These are phyloP conservation scores for Holocentrus rufus DNA, from an alignment of 2,797 vertebrate species.

Conservation along the genomic window DNA sequence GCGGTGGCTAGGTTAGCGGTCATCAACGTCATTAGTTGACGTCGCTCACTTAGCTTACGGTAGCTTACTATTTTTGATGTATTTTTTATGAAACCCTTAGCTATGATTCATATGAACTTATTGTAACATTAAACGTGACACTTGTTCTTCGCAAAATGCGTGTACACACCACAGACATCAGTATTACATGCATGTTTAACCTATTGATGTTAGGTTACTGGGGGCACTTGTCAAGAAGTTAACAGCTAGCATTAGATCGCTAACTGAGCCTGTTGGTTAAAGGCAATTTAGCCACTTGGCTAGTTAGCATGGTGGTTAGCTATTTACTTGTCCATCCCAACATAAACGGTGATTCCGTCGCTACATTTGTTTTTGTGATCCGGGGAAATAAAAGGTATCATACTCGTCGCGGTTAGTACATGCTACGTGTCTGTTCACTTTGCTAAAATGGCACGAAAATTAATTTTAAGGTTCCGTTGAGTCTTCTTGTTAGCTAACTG, in stretches of 20 bases:
- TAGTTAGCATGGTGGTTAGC: slow-evolving; percentile 45
- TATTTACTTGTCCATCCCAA: slow-evolving; percentile 10
- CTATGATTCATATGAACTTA: background rate
- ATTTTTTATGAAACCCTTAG: background rate
- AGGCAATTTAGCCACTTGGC: slow-evolving; percentile 28
- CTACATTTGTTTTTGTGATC: background rate
- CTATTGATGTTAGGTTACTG: background rate
- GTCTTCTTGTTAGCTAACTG: background rate
- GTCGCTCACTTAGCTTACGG: slow-evolving; percentile 62
- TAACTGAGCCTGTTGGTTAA: background rate
- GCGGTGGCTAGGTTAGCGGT: slow-evolving; percentile 29
- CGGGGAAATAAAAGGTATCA: background rate
- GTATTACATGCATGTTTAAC: fast-evolving
- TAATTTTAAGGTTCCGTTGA: background rate
- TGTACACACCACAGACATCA: background rate
- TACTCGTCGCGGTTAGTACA: fast-evolving
- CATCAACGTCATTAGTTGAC: slow-evolving; percentile 73
- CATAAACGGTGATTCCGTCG: slow-evolving; percentile 11
- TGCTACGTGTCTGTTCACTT: background rate
- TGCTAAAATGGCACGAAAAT: background rate
- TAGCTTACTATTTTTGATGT: slow-evolving; percentile 2
- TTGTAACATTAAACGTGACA: background rate
- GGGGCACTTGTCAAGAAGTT: slow-evolving; percentile 22
- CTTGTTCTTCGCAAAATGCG: background rate
- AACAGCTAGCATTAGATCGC: slow-evolving; percentile 34